Evolutionary conservation across 2,888 invertebrate genomes (phyloP), one percentile per base, ranked within the genome.

Genomic region (Scrobipalpa atriplicella): DNA sequence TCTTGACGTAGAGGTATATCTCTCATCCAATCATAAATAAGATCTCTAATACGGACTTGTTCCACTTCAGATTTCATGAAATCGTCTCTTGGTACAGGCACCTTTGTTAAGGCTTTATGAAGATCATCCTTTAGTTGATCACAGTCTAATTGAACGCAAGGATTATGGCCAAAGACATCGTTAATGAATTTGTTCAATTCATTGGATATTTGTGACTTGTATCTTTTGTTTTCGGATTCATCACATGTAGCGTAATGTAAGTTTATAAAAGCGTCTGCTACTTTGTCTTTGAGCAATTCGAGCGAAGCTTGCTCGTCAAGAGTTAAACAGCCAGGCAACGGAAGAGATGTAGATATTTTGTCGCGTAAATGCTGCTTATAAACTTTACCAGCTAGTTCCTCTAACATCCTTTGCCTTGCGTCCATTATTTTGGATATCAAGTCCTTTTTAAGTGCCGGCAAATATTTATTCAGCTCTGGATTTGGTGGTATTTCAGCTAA

Each of bases 241-340:
- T 82, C 72, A 1, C 72, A 70, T 8, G 77, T 75, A 2, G 77
- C 67, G 70, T 78, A 83, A 69, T 82, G 76, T 62, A 89, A 73
- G 65, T 81, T 81, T 11, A 89, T 79, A 69, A 82, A 89, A 13
- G 86, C 84, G 64, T 89, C 86, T 13, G 81, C 83, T 54, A 89
- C 63, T 66, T 77, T 78, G 43, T 87, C 84, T 77, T 84, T 87
- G 1, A 88, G 69, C 6, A 77, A 62, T 69, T 87, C 83, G 66
- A 88, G 80, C 19, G 74, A 73, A 16, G 74, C 77, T 66, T 75
- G 68, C 68, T 83, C 82, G 11, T 83, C 83, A 7, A n/a, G 16
- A 7, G 78, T 64, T 1, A 78, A 43, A 36, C 70, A 67, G 8
- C 67, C 66, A n/a, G 70, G 67, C 13, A 72, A 65, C n/a, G 83